Evolutionary conservation across 2,888 invertebrate species (phyloP), one percentile per base, ranked within the genome.

Genomic region (Campaea margaritaria): DNA sequence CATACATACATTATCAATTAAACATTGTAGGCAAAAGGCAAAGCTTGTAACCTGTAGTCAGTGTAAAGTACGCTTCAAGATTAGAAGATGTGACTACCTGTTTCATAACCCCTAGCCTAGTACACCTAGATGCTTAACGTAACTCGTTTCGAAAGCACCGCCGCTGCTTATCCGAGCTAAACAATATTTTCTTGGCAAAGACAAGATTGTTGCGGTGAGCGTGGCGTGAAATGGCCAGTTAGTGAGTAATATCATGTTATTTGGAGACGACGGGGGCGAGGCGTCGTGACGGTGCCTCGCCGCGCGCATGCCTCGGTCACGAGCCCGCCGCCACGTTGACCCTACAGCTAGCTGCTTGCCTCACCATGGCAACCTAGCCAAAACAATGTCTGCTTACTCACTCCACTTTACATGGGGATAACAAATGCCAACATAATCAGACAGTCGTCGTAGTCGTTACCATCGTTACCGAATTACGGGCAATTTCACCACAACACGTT

Each of bases 191-290:
- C 59, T 47, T 51, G 47, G 58, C 60, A 55, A 56, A 64, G 64
- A 69, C 65, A 56, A 78, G 80, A 82, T 83, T 76, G 81, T 77
- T 76, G 77, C 75, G 72, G 71, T 68, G 76, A 85, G 82, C 80
- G 79, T 82, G 84, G 90, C 89, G 90, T 89, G 89, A 90, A 91
- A 89, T 89, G 85, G 86, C 85, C 89, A 87, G 90, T 91, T 89
- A 90, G 89, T 87, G 84, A 89, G 87, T 87, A 90, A 89, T 89
- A 89, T 87, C 87, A 85, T 87, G 90, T 91, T 87, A 87, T 90
- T 87, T 86, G 84, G 83, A 81, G 79, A 79, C 80, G 86, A 86
- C 83, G 85, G 83, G 83, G 81, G 85, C 81, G 81, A 81, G 47
- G 11, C 51, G 78, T 89, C 91, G 91, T 90, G 90, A 89, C 86